A percentile compares a stretch with the other conserved stretches of the same genome.
These are phyloP conservation scores for Amphiprion clarkii DNA, from an alignment of 2,797 vertebrate genomes.

Conservation along the genomic window DNA sequence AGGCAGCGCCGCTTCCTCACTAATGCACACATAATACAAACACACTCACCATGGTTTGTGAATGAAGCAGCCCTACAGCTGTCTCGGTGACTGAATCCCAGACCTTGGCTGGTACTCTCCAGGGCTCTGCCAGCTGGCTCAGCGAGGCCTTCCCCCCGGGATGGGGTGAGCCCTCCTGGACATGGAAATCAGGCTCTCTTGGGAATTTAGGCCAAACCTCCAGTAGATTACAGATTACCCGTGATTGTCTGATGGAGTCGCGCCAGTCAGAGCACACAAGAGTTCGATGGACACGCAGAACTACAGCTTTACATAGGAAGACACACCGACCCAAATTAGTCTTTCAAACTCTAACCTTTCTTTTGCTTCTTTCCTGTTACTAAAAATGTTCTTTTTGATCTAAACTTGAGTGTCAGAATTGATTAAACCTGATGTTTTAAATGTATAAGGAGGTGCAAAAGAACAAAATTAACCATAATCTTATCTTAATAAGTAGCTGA, in stretches of 20 bases:
- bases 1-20: constrained; percentile 25
- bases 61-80: constrained; percentile 73
- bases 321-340: constrained; percentile 3
- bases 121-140: constrained; percentile 74
- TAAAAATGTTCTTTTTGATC: neutral
- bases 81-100: constrained; percentile 66
- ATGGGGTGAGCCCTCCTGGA: constrained; percentile 61
- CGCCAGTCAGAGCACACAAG: constrained; percentile 41
- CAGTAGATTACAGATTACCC: constrained; percentile 74
- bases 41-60: constrained; percentile 63
- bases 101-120: constrained; percentile 72
- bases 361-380: constrained; percentile 9
- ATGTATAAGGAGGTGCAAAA: neutral
- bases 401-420: neutral
- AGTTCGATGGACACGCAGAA: constrained; percentile 2
- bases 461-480: neutral
- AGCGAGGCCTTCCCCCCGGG: constrained; percentile 47
- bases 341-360: neutral
- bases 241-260: constrained; percentile 48
- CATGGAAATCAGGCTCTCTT: constrained; percentile 60
- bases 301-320: neutral
- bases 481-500: neutral
- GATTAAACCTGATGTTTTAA: neutral
- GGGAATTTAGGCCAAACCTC: constrained; percentile 74
- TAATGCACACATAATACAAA: constrained; percentile 35